These are phyloP conservation scores for Acanthosepion pharaonis DNA, from an alignment of 2,888 invertebrate species.

Conservation along the genomic window DNA sequence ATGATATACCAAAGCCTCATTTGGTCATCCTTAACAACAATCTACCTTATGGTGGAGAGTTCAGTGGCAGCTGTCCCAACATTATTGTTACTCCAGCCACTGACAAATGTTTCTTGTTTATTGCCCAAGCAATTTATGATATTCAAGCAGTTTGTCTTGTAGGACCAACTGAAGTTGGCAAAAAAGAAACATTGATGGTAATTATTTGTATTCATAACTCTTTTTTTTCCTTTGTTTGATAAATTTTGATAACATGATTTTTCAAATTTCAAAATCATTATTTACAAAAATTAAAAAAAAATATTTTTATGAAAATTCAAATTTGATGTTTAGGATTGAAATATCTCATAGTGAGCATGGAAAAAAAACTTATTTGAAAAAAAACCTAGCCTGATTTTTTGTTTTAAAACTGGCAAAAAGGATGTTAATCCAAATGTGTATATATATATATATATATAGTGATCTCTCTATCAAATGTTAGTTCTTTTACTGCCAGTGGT, in stretches of 20 bases:
- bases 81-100: slow-evolving; percentile 71
- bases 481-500: background rate
- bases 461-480: background rate
- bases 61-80: slow-evolving; percentile 71
- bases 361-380: background rate
- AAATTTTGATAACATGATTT: too few relatives aligned
- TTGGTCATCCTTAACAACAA: slow-evolving; percentile 72
- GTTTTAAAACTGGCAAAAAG: background rate
- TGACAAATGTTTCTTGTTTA: slow-evolving; percentile 73
- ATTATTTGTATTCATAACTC: background rate
- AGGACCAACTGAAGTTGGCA: slow-evolving; percentile 72
- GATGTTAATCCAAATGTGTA: background rate
- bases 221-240: background rate
- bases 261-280: too few relatives aligned
- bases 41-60: slow-evolving; percentile 73
- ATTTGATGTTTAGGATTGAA: too few relatives aligned
- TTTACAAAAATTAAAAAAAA: too few relatives aligned
- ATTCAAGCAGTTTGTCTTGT: slow-evolving; percentile 67
- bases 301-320: too few relatives aligned
- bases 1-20: slow-evolving; percentile 66
- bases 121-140: slow-evolving; percentile 71
- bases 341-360: too few relatives aligned
- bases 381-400: background rate
- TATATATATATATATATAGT: background rate
- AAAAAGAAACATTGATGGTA: slow-evolving; percentile 74